Evolutionary conservation across 2,797 vertebrate species (phyloP), one percentile per base, ranked within the genome.

Genomic region (Botia kubotai): DNA sequence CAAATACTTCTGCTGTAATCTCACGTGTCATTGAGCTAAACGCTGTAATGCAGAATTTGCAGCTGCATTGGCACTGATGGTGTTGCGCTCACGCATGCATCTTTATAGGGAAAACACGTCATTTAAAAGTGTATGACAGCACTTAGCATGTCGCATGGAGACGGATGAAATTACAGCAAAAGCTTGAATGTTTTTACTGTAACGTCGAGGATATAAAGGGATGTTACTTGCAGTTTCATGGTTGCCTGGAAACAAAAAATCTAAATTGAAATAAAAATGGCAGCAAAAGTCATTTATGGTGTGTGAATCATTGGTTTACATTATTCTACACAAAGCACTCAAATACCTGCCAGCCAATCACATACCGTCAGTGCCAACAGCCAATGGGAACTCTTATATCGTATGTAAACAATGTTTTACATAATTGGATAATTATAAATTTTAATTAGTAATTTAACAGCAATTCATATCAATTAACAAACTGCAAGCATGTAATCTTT

Each of bases 111-210:
- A 33, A 39, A 82, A 19, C 48, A 52, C 73, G 21, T 62, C 53
- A 53, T 53, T 52, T 55, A 4, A 62, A 36, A 53, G 39, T 33
- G 60, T 52, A 73, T 63, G 50, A 52, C 60, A 75, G 52, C 68
- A 29, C 29, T 79, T 74, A 58, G n/a, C 23, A 55, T 12, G 29
- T 36, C 57, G 69, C 29, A 23, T 66, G 67, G 53, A 65, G 39
- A 69, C 66, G 63, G 67, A 58, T 77, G 36, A 72, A 10, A 62
- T 70, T 72, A 43, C 33, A 39, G 58, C 80, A 43, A 70, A 21
- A 39, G 65, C 53, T 48, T 6, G 23, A 43, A 81, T 80, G 66
- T 29, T 36, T 26, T 60, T 48, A 16, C 55, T 11, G 36, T 55
- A 67, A 29, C 39, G 26, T 4, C 21, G 1, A 10, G 8, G 39